Conservation (phyloP, 2,888 invertebrate species). For the Pemphredon lugubris region DNA sequence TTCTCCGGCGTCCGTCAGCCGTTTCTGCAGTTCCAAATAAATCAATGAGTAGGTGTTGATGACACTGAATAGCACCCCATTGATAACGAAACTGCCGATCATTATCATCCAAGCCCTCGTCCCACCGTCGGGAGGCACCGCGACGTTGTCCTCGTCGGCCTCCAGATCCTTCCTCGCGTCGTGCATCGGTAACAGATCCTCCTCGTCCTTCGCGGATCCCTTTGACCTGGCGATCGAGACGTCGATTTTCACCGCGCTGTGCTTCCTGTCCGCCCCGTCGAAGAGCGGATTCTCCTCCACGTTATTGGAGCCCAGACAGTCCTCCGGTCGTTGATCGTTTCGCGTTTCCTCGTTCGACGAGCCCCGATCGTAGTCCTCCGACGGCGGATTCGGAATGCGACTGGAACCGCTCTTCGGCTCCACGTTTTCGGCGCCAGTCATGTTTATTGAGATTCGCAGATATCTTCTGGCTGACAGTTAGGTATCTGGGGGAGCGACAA, state of each 20-base stretch:
- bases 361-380: constrained; percentile 14
- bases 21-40: constrained; percentile 86
- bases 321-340: constrained; percentile 29
- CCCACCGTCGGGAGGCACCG: constrained; percentile 89
- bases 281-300: constrained; percentile 51
- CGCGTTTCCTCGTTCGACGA: constrained; percentile 26
- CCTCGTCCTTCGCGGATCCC: constrained; percentile 34
- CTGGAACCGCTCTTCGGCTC: constrained; percentile 35
- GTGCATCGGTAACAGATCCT: constrained; percentile 15
- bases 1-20: constrained; percentile 85
- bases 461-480: neutral
- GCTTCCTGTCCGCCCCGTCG: constrained; percentile 21
- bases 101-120: constrained; percentile 90
- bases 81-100: constrained; percentile 92
- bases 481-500: neutral
- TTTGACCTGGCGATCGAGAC: constrained; percentile 15
- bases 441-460: constrained; percentile 22
- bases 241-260: constrained; percentile 30
- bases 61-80: constrained; percentile 94
- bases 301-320: constrained; percentile 34
- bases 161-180: constrained; percentile 28
- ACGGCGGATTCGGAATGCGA: neutral
- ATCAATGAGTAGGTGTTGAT: constrained; percentile 95
- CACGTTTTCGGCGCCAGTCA: constrained; percentile 50
- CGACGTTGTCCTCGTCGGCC: neutral